Evolutionary conservation across 1,140 invertebrate species (phyloP), one percentile per base, ranked within the genome.

Genomic region (Atta texana): DNA sequence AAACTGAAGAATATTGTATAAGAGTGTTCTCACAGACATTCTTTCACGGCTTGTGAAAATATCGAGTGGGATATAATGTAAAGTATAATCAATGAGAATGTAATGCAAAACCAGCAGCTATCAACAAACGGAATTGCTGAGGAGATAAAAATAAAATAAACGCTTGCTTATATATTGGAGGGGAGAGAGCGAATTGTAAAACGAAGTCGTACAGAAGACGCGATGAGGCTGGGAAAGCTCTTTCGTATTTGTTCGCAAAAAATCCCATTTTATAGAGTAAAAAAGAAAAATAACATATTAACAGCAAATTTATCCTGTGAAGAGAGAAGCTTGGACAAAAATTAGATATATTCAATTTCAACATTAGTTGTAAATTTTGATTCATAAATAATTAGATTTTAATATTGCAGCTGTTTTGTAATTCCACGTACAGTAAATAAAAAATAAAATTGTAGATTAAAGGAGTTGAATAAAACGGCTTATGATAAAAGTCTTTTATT

Each of bases 101-200:
- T 75, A 49, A 84, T 63, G 80, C 28, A 84, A 84, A 84, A 44
- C 39, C 8, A 57, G n/a, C 24, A 74, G 55, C 24, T 75, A 75
- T 84, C 75, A 84, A 61, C 55, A 28, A 74, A 24, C 69, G 39
- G 59, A 74, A 74, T 44, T 74, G 55, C 39, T 61, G 69, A 61
- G 8, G 3, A 84, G 39, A 84, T 84, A 75, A 51, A 84, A 82
- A 64, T 44, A 66, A 82, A 84, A 75, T 82, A 63, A 84, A 51
- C n/a, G 53, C 0, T 34, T 18, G 28, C 39, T 84, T 82, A 82
- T 78, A 75, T 18, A 34, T 74, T 28, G n/a, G 14, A 31, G 24
- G 24, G 53, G 16, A 31, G 21, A 57, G 39, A 31, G 14, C n/a
- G 8, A 66, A 49, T 84, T 75, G 80, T 75, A 34, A 6, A 18